Base-by-base conservation (phyloP, 2,113 vertebrate genomes). In the Nannobrachium achirus region DNA sequence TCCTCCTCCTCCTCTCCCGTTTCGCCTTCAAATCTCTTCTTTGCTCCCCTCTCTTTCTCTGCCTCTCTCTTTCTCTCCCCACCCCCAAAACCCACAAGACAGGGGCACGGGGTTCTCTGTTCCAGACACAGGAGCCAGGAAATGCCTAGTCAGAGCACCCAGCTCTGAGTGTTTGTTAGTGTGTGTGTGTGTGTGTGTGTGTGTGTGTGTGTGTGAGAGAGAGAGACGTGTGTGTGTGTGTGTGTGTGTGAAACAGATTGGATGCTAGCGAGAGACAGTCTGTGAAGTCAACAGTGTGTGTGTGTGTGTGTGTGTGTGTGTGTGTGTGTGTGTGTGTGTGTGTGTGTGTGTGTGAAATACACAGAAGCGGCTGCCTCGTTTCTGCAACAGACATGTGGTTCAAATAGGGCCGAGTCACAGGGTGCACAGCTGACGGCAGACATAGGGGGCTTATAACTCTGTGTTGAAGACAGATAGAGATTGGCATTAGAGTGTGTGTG, bases 351-450 rank as follows among this genome's bases (percentile, higher is more conserved):
- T 75, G 70, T 78, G 63, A 82, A 33, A 81, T 84, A 80, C 63
- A 75, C 56, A 83, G 72, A 40, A 64, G 19, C 62, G 13, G 71
- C 50, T 1, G 40, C 51, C 56, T 66, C 63, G 68, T n/a, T 71
- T 78, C 73, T 78, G 84, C 50, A 68, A 61, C 48, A 87, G 66
- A 76, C 39, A 11, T 48, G 38, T 8, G n/a, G 53, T 84, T 77
- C 72, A 78, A 75, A 81, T 68, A 75, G 58, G 59, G 73, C 56
- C 66, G 70, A 79, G 66, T 83, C 71, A 79, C 62, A 70, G 63
- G 41, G 10, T 64, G 52, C 60, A 46, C 52, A 64, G 69, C 62
- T 71, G 61, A 76, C 67, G 70, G 66, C 67, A 58, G 63, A 63
- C 56, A 13, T 73, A 48, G 73, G 67, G 71, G 18, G 6, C 8